Evolutionary conservation across 2,797 vertebrate species (phyloP).

Genomic region (Muscicapa comitata): DNA sequence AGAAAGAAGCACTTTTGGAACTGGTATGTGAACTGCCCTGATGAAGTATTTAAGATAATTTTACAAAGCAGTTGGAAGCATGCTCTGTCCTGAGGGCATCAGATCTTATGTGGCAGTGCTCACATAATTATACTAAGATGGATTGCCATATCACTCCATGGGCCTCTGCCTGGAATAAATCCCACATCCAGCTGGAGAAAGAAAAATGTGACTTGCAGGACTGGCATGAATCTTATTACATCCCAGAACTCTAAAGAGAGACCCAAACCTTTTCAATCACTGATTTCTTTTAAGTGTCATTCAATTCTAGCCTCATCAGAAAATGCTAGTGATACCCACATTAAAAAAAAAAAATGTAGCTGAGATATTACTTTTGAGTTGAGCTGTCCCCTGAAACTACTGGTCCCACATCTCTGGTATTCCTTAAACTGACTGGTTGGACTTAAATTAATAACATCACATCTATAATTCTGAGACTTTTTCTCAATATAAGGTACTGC

Average conservation of each 20-base stretch:
- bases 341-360: neutral
- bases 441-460: neutral
- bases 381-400: neutral
- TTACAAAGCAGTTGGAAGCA: neutral
- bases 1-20: neutral
- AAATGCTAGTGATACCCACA: neutral
- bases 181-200: neutral
- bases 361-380: neutral
- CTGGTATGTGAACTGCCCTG: neutral
- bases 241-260: neutral
- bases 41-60: slow-evolving; percentile 19
- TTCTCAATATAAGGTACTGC: neutral
- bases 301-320: neutral
- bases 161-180: slow-evolving; percentile 21
- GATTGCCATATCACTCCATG: neutral
- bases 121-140: slow-evolving; percentile 6
- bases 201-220: neutral
- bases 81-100: slow-evolving; percentile 14
- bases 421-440: neutral
- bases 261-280: slow-evolving; percentile 11
- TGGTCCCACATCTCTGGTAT: neutral
- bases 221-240: neutral
- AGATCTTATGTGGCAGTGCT: neutral
- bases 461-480: neutral
- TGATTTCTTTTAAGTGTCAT: slow-evolving; percentile 1